phyloP scores from a whole-genome alignment of 37 sponge, comb jelly and placozoan genomes.

The Eunapius fragilis region DNA sequence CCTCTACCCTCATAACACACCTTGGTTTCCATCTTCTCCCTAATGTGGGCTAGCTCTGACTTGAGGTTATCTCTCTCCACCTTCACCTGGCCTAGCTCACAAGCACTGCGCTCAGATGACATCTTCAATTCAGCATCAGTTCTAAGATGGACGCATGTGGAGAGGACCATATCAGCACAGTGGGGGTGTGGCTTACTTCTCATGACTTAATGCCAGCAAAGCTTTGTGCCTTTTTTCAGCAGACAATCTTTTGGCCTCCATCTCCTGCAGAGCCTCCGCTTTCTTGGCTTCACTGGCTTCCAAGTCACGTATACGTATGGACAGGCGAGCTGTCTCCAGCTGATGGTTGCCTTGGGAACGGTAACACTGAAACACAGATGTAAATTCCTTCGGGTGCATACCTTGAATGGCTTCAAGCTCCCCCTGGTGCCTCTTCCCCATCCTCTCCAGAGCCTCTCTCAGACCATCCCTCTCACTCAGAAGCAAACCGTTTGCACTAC shows the following conservation, averaged over 20 bases:
- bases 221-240: neutral
- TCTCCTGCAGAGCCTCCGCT: neutral
- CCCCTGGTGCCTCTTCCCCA: neutral
- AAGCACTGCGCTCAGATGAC: neutral
- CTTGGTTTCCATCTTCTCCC: neutral
- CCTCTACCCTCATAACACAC: neutral
- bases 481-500: neutral
- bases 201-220: neutral
- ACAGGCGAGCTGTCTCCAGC: slow-evolving; percentile 29
- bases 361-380: neutral
- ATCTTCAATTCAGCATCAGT: neutral
- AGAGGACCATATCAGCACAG: neutral
- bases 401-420: neutral
- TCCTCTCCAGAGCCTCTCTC: no score
- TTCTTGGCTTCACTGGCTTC: neutral
- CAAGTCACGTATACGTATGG: slow-evolving; percentile 12
- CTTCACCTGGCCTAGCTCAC: neutral
- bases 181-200: neutral
- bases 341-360: slow-evolving; percentile 37
- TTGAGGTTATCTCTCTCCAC: neutral
- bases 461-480: neutral
- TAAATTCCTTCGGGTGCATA: neutral
- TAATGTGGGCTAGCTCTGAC: neutral
- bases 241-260: neutral
- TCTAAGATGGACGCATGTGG: neutral